Evolutionary conservation across 2,113 vertebrate species (phyloP).

Genomic region (Ochotona princeps): DNA sequence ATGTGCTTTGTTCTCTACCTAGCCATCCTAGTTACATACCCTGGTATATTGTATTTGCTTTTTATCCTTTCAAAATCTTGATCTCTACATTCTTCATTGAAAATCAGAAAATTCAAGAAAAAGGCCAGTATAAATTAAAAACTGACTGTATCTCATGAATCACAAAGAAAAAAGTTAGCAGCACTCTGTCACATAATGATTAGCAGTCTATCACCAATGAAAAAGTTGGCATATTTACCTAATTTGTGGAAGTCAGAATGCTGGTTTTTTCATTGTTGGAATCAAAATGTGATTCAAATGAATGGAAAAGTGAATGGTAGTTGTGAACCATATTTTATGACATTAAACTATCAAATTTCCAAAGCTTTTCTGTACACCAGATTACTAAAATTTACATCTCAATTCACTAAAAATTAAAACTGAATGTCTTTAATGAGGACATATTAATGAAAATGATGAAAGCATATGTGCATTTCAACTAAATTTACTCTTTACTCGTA

Average conservation of each 20-base stretch:
- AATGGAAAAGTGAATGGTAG: background rate
- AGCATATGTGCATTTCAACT: background rate
- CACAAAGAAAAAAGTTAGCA: background rate
- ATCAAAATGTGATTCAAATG: background rate
- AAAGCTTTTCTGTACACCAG: background rate
- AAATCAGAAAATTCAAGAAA: background rate
- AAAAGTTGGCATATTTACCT: background rate
- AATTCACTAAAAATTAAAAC: conserved; percentile 1
- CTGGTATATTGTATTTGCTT: background rate
- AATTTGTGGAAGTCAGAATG: background rate
- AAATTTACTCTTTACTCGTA: background rate
- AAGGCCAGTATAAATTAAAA: background rate
- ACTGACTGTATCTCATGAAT: background rate
- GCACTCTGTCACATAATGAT: background rate
- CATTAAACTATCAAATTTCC: background rate
- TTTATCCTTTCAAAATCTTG: background rate
- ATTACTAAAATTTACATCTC: background rate
- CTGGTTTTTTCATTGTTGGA: background rate
- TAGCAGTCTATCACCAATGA: background rate
- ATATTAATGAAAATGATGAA: background rate
- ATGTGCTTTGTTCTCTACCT: background rate
- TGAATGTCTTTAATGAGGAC: background rate
- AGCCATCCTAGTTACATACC: background rate
- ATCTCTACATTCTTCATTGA: background rate
- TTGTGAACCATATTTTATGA: background rate